phyloP scores from a whole-genome alignment of 2,888 invertebrate genomes.

The Drosophila anceps region DNA sequence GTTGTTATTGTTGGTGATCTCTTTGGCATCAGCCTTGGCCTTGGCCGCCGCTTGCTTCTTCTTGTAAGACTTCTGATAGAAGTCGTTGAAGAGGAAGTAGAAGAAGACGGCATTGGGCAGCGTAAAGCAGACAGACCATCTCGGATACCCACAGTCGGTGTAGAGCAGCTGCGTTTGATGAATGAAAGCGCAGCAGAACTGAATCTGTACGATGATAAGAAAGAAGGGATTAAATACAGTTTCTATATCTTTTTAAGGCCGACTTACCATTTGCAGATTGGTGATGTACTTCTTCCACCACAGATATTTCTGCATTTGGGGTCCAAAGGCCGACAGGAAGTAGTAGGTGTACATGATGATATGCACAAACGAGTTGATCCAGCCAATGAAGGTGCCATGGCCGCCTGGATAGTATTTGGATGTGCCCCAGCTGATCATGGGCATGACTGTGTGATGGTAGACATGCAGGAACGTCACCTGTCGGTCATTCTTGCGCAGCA shows the following conservation, averaged over 20 bases:
- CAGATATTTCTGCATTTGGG: conserved; percentile 93
- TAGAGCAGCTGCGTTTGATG: conserved; percentile 94
- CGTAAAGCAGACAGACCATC: conserved; percentile 93
- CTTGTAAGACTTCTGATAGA: conserved; percentile 93
- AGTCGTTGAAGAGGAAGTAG: conserved; percentile 95
- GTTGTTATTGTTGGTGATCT: conserved; percentile 59
- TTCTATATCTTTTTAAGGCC: not conserved
- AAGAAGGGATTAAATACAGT: not conserved
- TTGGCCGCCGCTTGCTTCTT: conserved; percentile 80
- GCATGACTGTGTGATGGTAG: conserved; percentile 98
- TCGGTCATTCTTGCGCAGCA: conserved; percentile 94
- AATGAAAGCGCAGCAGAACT: conserved; percentile 94
- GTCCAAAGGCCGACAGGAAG: conserved; percentile 94
- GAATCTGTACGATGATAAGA: conserved; percentile 87
- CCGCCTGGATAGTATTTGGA: conserved; percentile 95
- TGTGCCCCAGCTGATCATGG: conserved; percentile 96
- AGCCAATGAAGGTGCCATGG: conserved; percentile 93
- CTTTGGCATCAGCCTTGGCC: conserved; percentile 58
- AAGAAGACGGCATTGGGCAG: conserved; percentile 96
- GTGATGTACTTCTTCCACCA: conserved; percentile 98
- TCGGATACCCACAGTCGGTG: conserved; percentile 95
- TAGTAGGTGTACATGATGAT: conserved; percentile 98
- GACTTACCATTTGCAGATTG: conserved; percentile 93
- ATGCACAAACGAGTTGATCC: conserved; percentile 97
- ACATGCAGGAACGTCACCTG: conserved; percentile 96